Base-by-base conservation (phyloP, 1,140 invertebrate species). In the Solenopsis fugax region DNA sequence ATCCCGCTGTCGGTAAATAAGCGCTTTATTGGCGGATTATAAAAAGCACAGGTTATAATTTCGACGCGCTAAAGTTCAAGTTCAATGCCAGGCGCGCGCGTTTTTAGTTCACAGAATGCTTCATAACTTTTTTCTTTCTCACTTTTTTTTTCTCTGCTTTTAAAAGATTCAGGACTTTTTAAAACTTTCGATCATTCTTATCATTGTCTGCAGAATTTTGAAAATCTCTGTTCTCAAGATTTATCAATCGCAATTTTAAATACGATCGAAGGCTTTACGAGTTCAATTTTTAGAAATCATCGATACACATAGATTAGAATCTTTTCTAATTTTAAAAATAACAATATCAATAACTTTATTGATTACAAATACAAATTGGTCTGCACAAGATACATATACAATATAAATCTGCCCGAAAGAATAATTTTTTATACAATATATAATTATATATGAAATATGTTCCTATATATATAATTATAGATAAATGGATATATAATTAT, bases 11-110 rank as follows among this genome's bases (percentile, higher is more conserved):
- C 50, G 6, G 58, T 84, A 73, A 69, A 71, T 21, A 12, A 2
- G 21, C 6, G 52, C 41, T 50, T 62, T 62, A 84, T 84, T 60
- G 69, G 29, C 9, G 24, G 48, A 84, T 60, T 75, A 62, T 73
- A 75, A 84, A 84, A 82, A 82, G 67, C 9, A 13, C 12, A n/a
- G 48, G 29, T 34, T 58, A 58, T 60, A 34, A 54, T 29, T 16
- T 10, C 21, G 34, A 9, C 54, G 41, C 29, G 41, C 73, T 73
- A 21, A 60, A 75, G 41, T 73, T 73, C 80, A 48, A 62, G 69
- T 84, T 75, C 13, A 18, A 37, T 45, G 56, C 56, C 24, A 2
- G 41, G 41, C 41, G 16, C 45, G 4, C 9, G 34, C 9, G 1
- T 56, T 71, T 56, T 13, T 7, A 12, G 7, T 13, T 2, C 6